phyloP scores from a whole-genome alignment of 2,113 vertebrate genomes.

The Percina caprodes region DNA sequence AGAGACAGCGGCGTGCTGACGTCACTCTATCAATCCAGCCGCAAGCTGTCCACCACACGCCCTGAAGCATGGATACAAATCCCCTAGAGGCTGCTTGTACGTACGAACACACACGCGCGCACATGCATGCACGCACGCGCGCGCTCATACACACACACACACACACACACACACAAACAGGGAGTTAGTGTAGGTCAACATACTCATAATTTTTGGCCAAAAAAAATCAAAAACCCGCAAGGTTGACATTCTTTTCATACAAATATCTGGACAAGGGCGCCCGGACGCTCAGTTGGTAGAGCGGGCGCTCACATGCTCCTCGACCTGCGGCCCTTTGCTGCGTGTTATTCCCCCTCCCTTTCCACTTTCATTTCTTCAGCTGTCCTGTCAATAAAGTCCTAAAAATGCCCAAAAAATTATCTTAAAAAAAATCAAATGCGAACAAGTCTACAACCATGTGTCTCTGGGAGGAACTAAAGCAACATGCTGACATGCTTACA shows the following conservation, averaged over 20 bases:
- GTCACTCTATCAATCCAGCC: conserved; percentile 78
- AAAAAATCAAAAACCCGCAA: not conserved
- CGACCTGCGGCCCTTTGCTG: too few species aligned
- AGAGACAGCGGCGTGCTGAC: conserved; percentile 82
- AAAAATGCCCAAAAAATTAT: too few species aligned
- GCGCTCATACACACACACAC: conserved; percentile 28
- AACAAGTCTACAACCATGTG: not conserved
- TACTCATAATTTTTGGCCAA: conserved; percentile 9
- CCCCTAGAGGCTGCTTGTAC: conserved; percentile 51
- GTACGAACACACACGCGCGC: conserved; percentile 7
- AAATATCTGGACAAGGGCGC: not conserved
- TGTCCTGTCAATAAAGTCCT: too few species aligned
- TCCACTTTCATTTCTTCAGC: too few species aligned
- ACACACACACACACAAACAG: conserved; percentile 21
- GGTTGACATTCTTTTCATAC: not conserved
- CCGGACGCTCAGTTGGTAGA: too few species aligned
- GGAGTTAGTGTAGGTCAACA: conserved; percentile 19
- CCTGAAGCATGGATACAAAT: conserved; percentile 67
- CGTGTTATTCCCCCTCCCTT: too few species aligned
- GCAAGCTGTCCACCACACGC: conserved; percentile 73
- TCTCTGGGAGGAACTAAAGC: too few species aligned
- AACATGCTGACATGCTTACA: not conserved
- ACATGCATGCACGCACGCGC: conserved; percentile 7
- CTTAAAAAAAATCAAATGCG: too few species aligned
- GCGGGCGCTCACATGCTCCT: too few species aligned